Base-by-base conservation (phyloP, 1,140 invertebrate species). In the Brachionus sp. region DNA sequence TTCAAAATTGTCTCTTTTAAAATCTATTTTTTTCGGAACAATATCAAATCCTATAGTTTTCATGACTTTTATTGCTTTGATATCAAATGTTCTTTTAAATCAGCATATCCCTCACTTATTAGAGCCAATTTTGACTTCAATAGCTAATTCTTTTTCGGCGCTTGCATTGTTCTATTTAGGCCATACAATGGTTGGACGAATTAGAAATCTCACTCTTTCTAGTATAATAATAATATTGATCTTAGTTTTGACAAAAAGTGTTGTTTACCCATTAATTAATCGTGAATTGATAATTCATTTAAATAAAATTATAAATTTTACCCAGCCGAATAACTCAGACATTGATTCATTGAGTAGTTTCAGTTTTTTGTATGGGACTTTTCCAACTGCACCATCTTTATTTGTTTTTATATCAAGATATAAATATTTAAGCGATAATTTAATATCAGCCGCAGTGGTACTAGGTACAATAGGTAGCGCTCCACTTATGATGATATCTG, bases 361-460 rank as follows among this genome's bases (percentile, higher is more conserved):
- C 89, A 95, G 94, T 0, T 98, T 98, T 90, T 90, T 98, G 0
- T 98, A 98, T 88, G 96, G 96, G 75, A 97, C 95, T 0, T 94
- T 98, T 88, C 96, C 96, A 1, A 93, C 95, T 42, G 95, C 96
- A 33, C 96, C 96, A 0, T 94, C 94, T 50, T 93, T 96, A 5
- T 97, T 97, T 89, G 94, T 98, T 6, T 96, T 96, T 89, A 95
- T 95, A 2, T 92, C 93, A 44, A 92, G 95, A 82, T 98, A 96
- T 87, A 80, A 84, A 50, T 23, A 23, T 9, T 5, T 66, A 23
- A 42, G 64, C 9, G 75, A 78, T 33, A 86, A 86, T n/a, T 86
- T 95, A 92, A 93, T 96, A 87, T 95, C 95, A 1, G 93, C 93
- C 83, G 93, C 94, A 53, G 94, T 98, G 93, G 95, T 98, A 4